Evolutionary conservation across 2,888 invertebrate species (phyloP).

Genomic region (Leptinotarsa juncta): DNA sequence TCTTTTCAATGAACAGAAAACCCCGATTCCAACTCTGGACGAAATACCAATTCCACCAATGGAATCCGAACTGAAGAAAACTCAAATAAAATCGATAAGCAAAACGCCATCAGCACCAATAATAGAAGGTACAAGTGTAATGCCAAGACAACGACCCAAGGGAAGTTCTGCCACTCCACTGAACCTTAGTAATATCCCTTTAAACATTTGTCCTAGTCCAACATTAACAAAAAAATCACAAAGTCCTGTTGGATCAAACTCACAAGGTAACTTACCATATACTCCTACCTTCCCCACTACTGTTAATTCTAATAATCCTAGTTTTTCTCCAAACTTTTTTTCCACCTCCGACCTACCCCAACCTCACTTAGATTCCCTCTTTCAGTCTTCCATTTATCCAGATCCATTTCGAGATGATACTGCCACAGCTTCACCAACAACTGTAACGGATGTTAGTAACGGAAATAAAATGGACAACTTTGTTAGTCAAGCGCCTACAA

Average conservation of each 20-base stretch:
- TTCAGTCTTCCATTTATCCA: slow-evolving; percentile 76
- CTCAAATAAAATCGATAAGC: slow-evolving; percentile 63
- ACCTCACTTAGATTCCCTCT: slow-evolving; percentile 71
- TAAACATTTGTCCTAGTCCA: slow-evolving; percentile 70
- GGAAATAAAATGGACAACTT: slow-evolving; percentile 49
- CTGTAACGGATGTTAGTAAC: slow-evolving; percentile 34
- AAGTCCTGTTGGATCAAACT: slow-evolving; percentile 56
- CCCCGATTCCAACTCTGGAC: slow-evolving; percentile 73
- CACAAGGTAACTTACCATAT: slow-evolving; percentile 46
- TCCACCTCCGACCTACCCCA: slow-evolving; percentile 54
- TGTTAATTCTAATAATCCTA: slow-evolving; percentile 31
- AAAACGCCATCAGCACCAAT: slow-evolving; percentile 64
- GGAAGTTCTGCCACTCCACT: slow-evolving; percentile 68
- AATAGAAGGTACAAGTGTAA: slow-evolving; percentile 81
- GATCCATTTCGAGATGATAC: slow-evolving; percentile 77
- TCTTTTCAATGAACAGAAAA: slow-evolving; percentile 69
- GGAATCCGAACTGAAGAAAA: slow-evolving; percentile 77
- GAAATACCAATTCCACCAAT: slow-evolving; percentile 74
- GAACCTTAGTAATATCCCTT: slow-evolving; percentile 65
- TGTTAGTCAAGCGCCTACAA: slow-evolving; percentile 38
- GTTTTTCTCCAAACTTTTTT: slow-evolving; percentile 45
- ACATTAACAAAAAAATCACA: slow-evolving; percentile 64
- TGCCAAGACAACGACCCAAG: slow-evolving; percentile 85
- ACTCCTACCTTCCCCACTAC: slow-evolving; percentile 47
- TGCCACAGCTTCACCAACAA: slow-evolving; percentile 47